Conservation (phyloP, 1,140 invertebrate species). For the Zaprionus taronus region DNA sequence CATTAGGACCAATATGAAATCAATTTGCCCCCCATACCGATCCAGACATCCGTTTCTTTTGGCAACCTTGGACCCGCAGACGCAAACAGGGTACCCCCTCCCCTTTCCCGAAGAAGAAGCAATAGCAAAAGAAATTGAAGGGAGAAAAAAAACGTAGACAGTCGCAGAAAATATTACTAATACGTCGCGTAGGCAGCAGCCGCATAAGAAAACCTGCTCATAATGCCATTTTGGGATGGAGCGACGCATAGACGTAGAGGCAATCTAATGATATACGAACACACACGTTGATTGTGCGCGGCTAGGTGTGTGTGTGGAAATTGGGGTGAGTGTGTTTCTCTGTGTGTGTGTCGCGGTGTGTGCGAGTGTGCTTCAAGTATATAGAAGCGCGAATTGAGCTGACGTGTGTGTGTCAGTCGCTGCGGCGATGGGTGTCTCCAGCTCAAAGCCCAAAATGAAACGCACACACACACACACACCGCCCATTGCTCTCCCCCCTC, state of each 20-base stretch:
- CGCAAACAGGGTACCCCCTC: constrained; percentile 42
- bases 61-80: constrained; percentile 56
- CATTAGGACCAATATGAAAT: constrained; percentile 57
- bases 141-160: constrained; percentile 51
- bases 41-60: constrained; percentile 13
- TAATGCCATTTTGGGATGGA: constrained; percentile 72
- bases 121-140: constrained; percentile 30
- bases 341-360: constrained; percentile 14
- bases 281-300: constrained; percentile 22
- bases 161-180: constrained; percentile 76
- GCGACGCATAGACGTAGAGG: constrained; percentile 48
- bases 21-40: constrained; percentile 52
- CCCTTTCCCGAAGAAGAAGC: background rate
- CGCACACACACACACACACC: constrained; percentile 32
- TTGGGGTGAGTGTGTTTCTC: constrained; percentile 24
- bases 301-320: constrained; percentile 4
- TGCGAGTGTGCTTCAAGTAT: constrained; percentile 38
- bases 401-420: constrained; percentile 32
- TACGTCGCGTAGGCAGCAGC: constrained; percentile 69
- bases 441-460: constrained; percentile 68
- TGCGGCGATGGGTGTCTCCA: constrained; percentile 54
- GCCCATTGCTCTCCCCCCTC: background rate
- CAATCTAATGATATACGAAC: constrained; percentile 74
- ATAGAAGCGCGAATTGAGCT: constrained; percentile 65
- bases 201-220: constrained; percentile 71